Evolutionary conservation across 2,888 invertebrate species (phyloP).

Genomic region (Eupsilia transversa): DNA sequence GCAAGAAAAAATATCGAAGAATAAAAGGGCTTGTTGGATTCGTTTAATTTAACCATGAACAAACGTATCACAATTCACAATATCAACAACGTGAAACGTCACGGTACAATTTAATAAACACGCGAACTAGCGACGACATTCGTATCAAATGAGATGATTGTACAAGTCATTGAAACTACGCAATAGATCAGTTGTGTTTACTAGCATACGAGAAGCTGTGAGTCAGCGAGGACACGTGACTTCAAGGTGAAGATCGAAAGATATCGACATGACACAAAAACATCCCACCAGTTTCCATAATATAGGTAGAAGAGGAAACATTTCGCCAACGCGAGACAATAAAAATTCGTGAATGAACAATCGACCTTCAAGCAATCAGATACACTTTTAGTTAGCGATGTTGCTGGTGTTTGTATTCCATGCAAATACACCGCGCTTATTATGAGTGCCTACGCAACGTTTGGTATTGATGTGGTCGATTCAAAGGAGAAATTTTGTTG

Average conservation of each 20-base stretch:
- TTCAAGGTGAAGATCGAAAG: slow-evolving; percentile 82
- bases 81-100: slow-evolving; percentile 25
- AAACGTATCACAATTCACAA: slow-evolving; percentile 16
- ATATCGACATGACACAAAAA: slow-evolving; percentile 65
- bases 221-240: slow-evolving; percentile 82
- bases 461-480: slow-evolving; percentile 30
- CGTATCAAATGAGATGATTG: slow-evolving; percentile 59
- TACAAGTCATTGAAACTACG: slow-evolving; percentile 68
- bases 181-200: slow-evolving; percentile 74
- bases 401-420: slow-evolving; percentile 29
- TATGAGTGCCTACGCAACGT: slow-evolving; percentile 14
- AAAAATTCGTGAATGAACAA: slow-evolving; percentile 60
- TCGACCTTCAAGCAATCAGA: slow-evolving; percentile 57
- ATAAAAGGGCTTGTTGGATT: neutral
- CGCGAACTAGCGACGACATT: slow-evolving; percentile 35
- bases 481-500: slow-evolving; percentile 36
- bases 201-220: slow-evolving; percentile 69
- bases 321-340: slow-evolving; percentile 40
- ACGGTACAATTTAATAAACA: slow-evolving; percentile 41
- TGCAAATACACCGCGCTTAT: slow-evolving; percentile 22
- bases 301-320: slow-evolving; percentile 48
- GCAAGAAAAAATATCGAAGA: neutral
- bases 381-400: slow-evolving; percentile 56
- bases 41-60: slow-evolving; percentile 4
- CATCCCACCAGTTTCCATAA: slow-evolving; percentile 54